These are phyloP conservation scores for Zosterops pallidus DNA, from an alignment of 2,113 vertebrate species.

Conservation along the genomic window DNA sequence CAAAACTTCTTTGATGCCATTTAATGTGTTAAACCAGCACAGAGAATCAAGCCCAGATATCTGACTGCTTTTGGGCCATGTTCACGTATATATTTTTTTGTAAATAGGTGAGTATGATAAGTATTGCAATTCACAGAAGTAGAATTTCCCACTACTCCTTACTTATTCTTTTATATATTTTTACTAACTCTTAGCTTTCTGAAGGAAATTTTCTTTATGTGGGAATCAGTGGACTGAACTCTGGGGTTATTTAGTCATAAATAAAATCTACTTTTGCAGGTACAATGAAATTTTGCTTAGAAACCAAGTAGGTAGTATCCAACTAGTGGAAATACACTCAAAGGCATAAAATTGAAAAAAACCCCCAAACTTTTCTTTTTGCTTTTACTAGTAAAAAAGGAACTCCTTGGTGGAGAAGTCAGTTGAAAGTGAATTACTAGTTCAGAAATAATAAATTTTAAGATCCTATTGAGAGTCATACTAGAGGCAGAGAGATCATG, in stretches of 20 bases:
- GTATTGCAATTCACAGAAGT: background rate
- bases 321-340: background rate
- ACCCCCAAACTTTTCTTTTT: background rate
- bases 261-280: background rate
- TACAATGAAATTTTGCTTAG: background rate
- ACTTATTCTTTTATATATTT: background rate
- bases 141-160: background rate
- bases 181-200: background rate
- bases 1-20: background rate
- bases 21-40: background rate
- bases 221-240: background rate
- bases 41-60: background rate
- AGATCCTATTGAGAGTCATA: background rate
- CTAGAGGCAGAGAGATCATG: background rate
- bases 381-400: background rate
- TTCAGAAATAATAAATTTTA: background rate
- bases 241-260: background rate
- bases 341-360: background rate
- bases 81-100: background rate
- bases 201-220: background rate
- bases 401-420: background rate
- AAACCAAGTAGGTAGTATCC: background rate
- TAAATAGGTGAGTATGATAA: background rate
- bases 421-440: background rate
- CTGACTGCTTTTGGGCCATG: background rate